Percentiles rank a stretch among this genome's conserved stretches.
These are phyloP conservation scores for Pachypeltis micranthus DNA, from an alignment of 1,140 invertebrate genomes.

Conservation along the genomic window DNA sequence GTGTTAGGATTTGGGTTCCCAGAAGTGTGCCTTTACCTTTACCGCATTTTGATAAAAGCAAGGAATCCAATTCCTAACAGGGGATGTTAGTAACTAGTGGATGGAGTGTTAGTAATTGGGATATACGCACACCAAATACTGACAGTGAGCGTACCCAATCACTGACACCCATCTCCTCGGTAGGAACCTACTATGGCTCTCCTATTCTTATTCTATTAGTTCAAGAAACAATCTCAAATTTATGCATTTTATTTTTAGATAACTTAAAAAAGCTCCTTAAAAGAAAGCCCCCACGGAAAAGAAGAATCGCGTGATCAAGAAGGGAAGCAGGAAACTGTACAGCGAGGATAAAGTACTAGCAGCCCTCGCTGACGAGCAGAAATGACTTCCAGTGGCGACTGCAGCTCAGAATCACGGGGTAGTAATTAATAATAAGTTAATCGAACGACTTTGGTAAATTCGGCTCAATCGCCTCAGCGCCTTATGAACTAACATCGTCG, in stretches of 20 bases:
- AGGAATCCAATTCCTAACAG: background rate
- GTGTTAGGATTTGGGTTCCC: background rate
- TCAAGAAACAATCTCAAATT: background rate
- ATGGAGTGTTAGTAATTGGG: background rate
- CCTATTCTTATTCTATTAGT: no score
- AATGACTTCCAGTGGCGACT: background rate
- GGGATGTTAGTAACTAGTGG: background rate
- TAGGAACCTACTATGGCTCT: no score
- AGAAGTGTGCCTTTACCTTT: background rate
- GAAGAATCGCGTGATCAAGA: constrained; percentile 5
- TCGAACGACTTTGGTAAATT: no score
- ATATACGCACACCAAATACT: background rate
- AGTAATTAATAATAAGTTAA: no score
- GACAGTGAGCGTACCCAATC: background rate
- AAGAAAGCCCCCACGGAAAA: background rate
- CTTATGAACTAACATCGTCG: no score
- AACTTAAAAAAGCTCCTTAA: background rate
- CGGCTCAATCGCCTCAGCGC: no score
- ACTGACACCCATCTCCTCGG: no score
- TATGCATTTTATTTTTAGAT: constrained; percentile 4
- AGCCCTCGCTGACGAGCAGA: constrained; percentile 5
- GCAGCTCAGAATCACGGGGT: constrained; percentile 4
- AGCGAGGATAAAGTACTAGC: background rate
- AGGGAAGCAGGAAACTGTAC: constrained; percentile 2
- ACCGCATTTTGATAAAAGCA: background rate